Percentiles rank a stretch among this genome's conserved stretches.
Conservation (phyloP, 2,113 vertebrate genomes). For the Rhea americana region DNA sequence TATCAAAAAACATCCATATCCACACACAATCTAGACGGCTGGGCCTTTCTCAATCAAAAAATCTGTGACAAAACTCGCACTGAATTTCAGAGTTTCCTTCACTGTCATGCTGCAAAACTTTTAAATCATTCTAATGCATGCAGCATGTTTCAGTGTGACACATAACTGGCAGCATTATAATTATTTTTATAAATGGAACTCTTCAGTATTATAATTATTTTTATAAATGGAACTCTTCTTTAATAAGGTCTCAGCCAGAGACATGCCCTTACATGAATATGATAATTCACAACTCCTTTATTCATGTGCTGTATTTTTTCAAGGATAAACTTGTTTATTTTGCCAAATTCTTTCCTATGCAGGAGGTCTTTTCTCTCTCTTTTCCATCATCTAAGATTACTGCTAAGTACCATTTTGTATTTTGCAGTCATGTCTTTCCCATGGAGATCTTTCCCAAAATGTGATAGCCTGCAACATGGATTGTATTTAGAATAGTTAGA, state of each 20-base stretch:
- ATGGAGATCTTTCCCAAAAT: background rate
- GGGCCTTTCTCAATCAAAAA: background rate
- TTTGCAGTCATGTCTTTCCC: background rate
- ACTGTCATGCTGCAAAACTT: background rate
- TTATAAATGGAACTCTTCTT: background rate
- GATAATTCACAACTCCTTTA: background rate
- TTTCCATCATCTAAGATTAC: background rate
- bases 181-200: background rate
- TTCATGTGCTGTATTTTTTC: background rate
- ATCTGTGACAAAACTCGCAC: background rate
- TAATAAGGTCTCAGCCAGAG: background rate
- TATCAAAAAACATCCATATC: fast-evolving
- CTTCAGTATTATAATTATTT: background rate
- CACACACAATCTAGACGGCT: background rate
- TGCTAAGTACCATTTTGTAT: background rate
- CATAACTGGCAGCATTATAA: background rate
- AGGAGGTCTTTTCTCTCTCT: background rate
- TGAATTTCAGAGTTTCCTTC: background rate
- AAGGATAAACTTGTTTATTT: background rate
- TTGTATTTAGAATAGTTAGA: background rate
- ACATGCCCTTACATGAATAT: background rate
- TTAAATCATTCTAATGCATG: background rate
- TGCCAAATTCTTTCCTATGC: background rate
- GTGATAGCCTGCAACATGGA: background rate
- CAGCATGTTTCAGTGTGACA: background rate